phyloP scores from a whole-genome alignment of 2,113 vertebrate genomes.

The Scophthalmus maximus region DNA sequence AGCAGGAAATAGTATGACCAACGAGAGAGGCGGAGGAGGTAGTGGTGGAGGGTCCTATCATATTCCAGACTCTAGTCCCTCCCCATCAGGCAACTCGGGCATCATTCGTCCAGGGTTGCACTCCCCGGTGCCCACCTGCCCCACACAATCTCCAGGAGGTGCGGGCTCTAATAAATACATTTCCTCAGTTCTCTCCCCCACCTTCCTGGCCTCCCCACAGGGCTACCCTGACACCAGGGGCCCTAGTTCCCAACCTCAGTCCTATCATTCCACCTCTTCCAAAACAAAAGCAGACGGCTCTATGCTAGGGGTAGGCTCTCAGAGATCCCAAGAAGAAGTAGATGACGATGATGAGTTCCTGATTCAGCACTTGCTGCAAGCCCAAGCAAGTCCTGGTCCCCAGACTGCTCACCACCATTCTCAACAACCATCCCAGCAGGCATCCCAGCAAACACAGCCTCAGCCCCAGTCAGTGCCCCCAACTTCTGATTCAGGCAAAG shows the following conservation, averaged over 20 bases:
- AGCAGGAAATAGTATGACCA: conserved; percentile 73
- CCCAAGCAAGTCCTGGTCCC: conserved; percentile 82
- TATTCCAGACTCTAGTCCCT: conserved; percentile 90
- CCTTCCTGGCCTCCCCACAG: conserved; percentile 87
- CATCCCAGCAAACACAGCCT: conserved; percentile 77
- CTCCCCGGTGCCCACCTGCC: conserved; percentile 87
- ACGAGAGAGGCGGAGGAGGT: conserved; percentile 78
- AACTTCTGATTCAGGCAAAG: conserved; percentile 81
- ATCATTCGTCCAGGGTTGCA: conserved; percentile 91
- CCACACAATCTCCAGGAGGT: conserved; percentile 89
- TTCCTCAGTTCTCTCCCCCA: conserved; percentile 89
- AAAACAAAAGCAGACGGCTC: conserved; percentile 80
- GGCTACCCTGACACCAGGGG: conserved; percentile 83
- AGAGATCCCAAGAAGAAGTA: conserved; percentile 87
- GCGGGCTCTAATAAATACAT: conserved; percentile 88
- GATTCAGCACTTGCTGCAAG: conserved; percentile 93
- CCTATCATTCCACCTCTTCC: conserved; percentile 80
- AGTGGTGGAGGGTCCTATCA: conserved; percentile 81
- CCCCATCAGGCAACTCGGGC: conserved; percentile 85
- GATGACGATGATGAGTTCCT: conserved; percentile 95
- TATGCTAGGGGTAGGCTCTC: conserved; percentile 79
- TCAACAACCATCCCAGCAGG: conserved; percentile 76
- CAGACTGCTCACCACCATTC: conserved; percentile 81
- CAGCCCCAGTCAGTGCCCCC: conserved; percentile 80
- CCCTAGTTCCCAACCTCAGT: conserved; percentile 77